Percentiles rank a stretch among this genome's conserved stretches.
Conservation (phyloP, 2,113 vertebrate species). For the Bufo bufo region DNA sequence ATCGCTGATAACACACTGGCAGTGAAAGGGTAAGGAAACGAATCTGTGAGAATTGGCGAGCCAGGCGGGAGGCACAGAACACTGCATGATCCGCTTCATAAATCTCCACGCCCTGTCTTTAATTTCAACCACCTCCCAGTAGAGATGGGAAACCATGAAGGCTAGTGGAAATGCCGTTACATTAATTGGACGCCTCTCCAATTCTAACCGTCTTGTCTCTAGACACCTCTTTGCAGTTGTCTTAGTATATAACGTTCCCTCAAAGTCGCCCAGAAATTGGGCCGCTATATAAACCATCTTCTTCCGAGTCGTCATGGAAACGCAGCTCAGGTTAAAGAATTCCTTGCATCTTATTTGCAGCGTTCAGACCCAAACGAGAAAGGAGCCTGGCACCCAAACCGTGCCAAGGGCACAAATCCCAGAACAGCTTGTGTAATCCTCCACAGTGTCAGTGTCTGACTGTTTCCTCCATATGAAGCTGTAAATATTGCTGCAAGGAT, state of each 20-base stretch:
- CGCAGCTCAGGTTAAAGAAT: slow-evolving; percentile 40
- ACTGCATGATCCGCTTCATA: neutral
- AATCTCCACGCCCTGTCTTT: neutral
- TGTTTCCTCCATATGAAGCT: neutral
- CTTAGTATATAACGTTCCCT: neutral
- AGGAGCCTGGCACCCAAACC: neutral
- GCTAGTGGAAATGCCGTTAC: neutral
- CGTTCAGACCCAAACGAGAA: neutral
- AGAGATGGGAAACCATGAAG: neutral
- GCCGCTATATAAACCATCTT: neutral
- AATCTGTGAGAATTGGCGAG: neutral
- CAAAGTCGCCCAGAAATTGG: neutral
- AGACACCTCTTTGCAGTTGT: slow-evolving; percentile 1
- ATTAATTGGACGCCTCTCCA: neutral
- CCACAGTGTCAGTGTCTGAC: neutral
- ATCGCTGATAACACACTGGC: neutral
- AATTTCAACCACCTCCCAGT: neutral
- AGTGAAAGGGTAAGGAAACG: neutral
- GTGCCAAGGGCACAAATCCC: slow-evolving; percentile 7
- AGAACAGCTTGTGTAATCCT: neutral
- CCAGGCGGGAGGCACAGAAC: neutral
- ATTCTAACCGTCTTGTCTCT: neutral
- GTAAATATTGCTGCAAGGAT: neutral
- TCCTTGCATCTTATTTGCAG: slow-evolving; percentile 36
- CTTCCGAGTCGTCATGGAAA: slow-evolving; percentile 33